Percentiles rank a stretch among this genome's conserved stretches.
Evolutionary conservation across 2,888 invertebrate species (phyloP).

Genomic region (Nezara viridula): DNA sequence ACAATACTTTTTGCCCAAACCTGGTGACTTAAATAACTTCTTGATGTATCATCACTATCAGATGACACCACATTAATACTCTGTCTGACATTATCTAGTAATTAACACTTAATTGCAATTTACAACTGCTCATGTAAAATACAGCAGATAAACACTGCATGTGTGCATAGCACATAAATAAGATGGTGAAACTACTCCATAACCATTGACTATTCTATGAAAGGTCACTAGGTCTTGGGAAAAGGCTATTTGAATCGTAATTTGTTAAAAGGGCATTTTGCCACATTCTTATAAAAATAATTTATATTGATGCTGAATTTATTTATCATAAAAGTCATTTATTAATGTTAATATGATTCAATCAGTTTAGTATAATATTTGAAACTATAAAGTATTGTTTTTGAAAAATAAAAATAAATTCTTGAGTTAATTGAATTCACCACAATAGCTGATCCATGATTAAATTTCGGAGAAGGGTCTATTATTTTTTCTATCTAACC

Average conservation of each 20-base stretch:
- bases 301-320: neutral
- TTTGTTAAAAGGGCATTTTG: conserved; percentile 8
- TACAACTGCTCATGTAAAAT: neutral
- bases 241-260: conserved; percentile 20
- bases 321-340: neutral
- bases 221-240: conserved; percentile 19
- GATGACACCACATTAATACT: neutral
- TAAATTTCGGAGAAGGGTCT: no score
- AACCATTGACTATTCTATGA: neutral
- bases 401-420: neutral
- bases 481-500: no score
- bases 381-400: no score
- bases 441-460: no score
- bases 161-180: neutral
- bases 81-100: neutral
- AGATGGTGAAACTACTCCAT: neutral
- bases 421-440: no score
- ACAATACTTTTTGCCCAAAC: no score
- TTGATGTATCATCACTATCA: no score
- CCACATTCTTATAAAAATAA: neutral
- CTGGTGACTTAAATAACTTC: no score
- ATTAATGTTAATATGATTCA: neutral
- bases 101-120: neutral
- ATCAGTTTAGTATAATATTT: no score
- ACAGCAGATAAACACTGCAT: neutral